Base-by-base conservation (phyloP, 2,888 invertebrate genomes). In the Dasysyrphus albostriatus region DNA sequence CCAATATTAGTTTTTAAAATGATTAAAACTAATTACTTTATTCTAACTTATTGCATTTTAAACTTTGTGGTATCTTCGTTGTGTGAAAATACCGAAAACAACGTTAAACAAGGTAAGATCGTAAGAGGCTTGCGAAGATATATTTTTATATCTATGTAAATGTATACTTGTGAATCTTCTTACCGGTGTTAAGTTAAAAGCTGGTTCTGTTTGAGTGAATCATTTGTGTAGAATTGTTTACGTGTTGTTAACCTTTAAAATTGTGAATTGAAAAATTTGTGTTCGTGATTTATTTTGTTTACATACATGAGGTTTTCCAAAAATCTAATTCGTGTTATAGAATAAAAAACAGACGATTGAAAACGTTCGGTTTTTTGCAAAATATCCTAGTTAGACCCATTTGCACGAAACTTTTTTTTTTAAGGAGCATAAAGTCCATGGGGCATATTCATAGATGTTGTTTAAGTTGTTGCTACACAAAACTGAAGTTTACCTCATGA, bases 81-180 rank as follows among this genome's bases (percentile, higher is more conserved):
- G 1, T 65, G 83, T 61, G 74, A 83, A 10, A 14, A 79, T 34
- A 16, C 39, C 47, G 78, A 83, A 65, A 83, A 67, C 4, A 69
- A 54, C 5, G 59, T 67, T 16, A 87, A 87, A 59, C 83, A 87
- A 79, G 87, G 87, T 87, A 87, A 87, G 87, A 51, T 63, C 54
- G 24, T 34, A 10, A 39, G 59, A 10, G 6, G 10, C 1, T 59
- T 19, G 19, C 12, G 6, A 19, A 59, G 19, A 12, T 37, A 12
- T 37, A 59, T 19, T 37, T 37, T 37, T 5, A 19, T 37, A 24
- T 37, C 2, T 9, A 5, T n/a, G 5, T 32, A 16, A 32, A 32
- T 32, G 32, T 5, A 9, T 10, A 12, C 12, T 1, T 16, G 16
- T 12, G 16, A 29, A 29, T 19, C 24, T 24, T 12, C 37, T 34